A percentile compares a stretch with the other conserved stretches of the same genome.
These are phyloP conservation scores for Alectoris magna DNA, from an alignment of 2,797 vertebrate species.

Conservation along the genomic window DNA sequence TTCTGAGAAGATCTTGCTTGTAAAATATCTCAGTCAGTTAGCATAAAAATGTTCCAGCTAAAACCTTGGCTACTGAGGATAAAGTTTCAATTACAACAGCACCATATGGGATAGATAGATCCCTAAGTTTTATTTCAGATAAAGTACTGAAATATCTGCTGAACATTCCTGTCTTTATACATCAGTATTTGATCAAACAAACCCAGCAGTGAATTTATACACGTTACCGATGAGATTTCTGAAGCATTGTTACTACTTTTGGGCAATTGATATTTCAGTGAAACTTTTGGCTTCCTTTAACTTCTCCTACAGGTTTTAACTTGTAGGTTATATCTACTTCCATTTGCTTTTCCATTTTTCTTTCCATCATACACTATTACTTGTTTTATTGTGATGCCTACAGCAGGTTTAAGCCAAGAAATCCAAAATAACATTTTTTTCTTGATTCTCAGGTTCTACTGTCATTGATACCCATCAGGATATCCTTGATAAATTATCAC, in stretches of 20 bases:
- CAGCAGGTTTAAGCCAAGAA: not conserved
- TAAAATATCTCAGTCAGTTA: not conserved
- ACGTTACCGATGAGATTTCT: not conserved
- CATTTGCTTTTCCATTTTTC: conserved; percentile 3
- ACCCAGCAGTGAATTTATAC: not conserved
- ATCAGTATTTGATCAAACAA: conserved; percentile 24
- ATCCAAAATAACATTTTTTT: not conserved
- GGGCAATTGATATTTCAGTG: not conserved
- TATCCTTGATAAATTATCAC: not conserved
- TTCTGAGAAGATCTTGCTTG: not conserved
- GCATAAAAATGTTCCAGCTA: not conserved
- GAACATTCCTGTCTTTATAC: not conserved
- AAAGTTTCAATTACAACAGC: conserved; percentile 12
- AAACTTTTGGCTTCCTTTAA: not conserved
- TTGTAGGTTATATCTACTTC: not conserved
- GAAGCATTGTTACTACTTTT: not conserved
- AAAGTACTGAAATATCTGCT: conserved; percentile 22
- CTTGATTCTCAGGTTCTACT: not conserved
- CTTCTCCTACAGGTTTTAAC: not conserved
- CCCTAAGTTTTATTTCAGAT: conserved; percentile 18
- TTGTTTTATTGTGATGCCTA: not conserved
- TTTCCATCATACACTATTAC: not conserved
- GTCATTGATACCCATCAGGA: not conserved
- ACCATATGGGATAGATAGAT: not conserved
- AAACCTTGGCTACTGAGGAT: not conserved